Evolutionary conservation across 2,888 invertebrate species (phyloP).

Genomic region (Acanthosepion lycidas): DNA sequence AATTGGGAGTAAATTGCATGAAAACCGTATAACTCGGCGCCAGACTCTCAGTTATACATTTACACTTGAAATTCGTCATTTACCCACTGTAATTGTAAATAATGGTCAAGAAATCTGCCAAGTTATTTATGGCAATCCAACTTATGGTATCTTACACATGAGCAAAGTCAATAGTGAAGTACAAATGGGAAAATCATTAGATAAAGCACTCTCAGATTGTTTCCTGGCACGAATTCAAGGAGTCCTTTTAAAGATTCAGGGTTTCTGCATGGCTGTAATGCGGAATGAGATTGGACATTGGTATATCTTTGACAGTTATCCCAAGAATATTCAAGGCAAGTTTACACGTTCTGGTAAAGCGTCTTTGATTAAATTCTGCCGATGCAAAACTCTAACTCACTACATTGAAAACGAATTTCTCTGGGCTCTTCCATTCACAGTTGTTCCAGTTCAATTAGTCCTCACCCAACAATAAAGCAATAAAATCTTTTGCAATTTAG

Average conservation of each 20-base stretch:
- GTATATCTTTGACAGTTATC: conserved; percentile 21
- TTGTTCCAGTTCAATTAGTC: not conserved
- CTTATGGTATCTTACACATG: not conserved
- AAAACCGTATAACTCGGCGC: not conserved
- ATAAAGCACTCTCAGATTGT: not conserved
- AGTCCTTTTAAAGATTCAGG: conserved; percentile 38
- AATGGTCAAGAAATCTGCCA: not conserved
- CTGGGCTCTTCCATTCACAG: not conserved
- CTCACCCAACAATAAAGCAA: not conserved
- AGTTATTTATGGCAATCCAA: not conserved
- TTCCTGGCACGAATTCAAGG: conserved; percentile 10
- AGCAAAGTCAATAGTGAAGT: not conserved
- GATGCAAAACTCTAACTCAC: not conserved
- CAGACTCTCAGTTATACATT: not conserved
- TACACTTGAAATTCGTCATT: conserved; percentile 8
- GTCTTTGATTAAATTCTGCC: conserved; percentile 25
- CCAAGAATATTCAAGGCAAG: not conserved
- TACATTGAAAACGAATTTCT: conserved; percentile 42
- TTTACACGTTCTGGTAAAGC: not conserved
- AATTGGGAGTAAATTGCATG: not conserved
- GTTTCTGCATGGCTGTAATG: not conserved
- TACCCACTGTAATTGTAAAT: not conserved
- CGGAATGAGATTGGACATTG: not conserved
- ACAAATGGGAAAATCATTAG: not conserved
- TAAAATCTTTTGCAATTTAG: not conserved